A percentile compares a stretch with the other conserved stretches of the same genome.
These are phyloP conservation scores for Lycophotia porphyrea DNA, from an alignment of 2,888 invertebrate species.

Conservation along the genomic window DNA sequence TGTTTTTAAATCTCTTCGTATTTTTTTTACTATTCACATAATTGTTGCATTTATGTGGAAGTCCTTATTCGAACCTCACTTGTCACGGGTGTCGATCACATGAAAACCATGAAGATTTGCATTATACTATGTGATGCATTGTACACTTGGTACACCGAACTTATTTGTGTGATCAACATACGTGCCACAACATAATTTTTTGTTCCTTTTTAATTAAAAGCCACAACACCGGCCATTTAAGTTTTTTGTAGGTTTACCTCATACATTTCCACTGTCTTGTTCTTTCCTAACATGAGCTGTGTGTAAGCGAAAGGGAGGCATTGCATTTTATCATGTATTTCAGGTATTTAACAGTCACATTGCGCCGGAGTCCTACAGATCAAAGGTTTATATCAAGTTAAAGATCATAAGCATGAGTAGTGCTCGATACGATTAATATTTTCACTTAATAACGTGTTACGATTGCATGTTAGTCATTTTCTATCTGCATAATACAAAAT, in stretches of 20 bases:
- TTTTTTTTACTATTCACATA: slow-evolving; percentile 45
- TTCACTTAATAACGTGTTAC: slow-evolving; percentile 73
- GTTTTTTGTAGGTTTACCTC: slow-evolving; percentile 49
- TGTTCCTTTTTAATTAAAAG: slow-evolving; percentile 45
- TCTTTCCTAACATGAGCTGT: slow-evolving; percentile 65
- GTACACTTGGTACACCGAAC: slow-evolving; percentile 6
- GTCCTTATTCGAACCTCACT: slow-evolving; percentile 49
- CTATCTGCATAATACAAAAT: slow-evolving; percentile 72
- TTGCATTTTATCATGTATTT: slow-evolving; percentile 91
- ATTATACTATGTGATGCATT: slow-evolving; percentile 16
- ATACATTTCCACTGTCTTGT: slow-evolving; percentile 64
- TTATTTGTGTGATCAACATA: slow-evolving; percentile 45
- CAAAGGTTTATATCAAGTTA: slow-evolving; percentile 94
- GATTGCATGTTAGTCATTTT: slow-evolving; percentile 80
- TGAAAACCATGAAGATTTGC: slow-evolving; percentile 36
- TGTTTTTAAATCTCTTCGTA: slow-evolving; percentile 24
- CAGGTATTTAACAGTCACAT: slow-evolving; percentile 99
- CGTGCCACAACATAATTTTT: slow-evolving; percentile 44
- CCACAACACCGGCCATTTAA: slow-evolving; percentile 54
- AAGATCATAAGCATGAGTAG: slow-evolving; percentile 89
- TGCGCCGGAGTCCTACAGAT: slow-evolving; percentile 97
- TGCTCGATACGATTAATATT: slow-evolving; percentile 78
- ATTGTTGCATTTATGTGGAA: slow-evolving; percentile 55
- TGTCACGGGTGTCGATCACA: slow-evolving; percentile 57
- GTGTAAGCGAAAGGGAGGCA: slow-evolving; percentile 79